phyloP scores from a whole-genome alignment of 1,140 invertebrate species.

The Ceratitis capitata region DNA sequence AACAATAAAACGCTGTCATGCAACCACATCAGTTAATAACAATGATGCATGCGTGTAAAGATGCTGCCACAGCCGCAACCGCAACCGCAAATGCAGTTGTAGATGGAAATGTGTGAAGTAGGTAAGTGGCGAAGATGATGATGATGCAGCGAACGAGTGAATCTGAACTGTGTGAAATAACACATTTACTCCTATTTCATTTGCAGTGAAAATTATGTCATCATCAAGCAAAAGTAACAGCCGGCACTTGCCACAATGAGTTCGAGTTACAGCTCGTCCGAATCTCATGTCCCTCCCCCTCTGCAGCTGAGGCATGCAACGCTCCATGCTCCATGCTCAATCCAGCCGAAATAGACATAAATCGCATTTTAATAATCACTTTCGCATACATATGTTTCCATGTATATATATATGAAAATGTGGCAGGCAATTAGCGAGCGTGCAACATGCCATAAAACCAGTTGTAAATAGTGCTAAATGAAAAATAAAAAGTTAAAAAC shows the following conservation, averaged over 20 bases:
- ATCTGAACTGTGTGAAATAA: background rate
- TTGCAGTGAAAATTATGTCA: conserved; percentile 33
- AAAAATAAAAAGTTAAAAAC: background rate
- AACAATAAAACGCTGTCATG: conserved; percentile 11
- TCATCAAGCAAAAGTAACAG: background rate
- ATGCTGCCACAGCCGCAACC: background rate
- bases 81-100: background rate
- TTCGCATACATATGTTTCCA: background rate
- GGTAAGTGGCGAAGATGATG: too few relatives aligned
- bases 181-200: conserved; percentile 15
- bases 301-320: conserved; percentile 14
- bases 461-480: background rate
- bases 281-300: too few relatives aligned
- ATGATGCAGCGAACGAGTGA: background rate
- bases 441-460: conserved; percentile 19
- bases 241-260: background rate
- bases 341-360: conserved; percentile 1
- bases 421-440: conserved; percentile 1
- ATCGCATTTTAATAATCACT: conserved; percentile 36
- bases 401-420: background rate
- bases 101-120: background rate
- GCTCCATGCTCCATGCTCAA: background rate
- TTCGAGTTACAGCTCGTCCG: too few relatives aligned
- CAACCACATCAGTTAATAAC: background rate
- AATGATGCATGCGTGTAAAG: background rate